A percentile compares a stretch with the other conserved stretches of the same genome.
Conservation (phyloP, 1,140 invertebrate species). For the Heliconius nattereri region DNA sequence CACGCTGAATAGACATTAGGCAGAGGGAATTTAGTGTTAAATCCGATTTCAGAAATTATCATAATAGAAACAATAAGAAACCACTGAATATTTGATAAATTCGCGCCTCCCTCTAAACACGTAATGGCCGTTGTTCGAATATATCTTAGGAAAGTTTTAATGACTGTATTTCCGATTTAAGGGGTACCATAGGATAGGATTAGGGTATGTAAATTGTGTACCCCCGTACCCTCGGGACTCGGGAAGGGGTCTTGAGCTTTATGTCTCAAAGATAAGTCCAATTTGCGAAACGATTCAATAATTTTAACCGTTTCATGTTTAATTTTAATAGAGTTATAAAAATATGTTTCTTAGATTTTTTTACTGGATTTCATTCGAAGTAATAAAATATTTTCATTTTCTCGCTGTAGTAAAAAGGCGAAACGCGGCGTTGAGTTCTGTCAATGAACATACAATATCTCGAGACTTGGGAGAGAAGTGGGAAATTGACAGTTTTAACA, state of each 20-base stretch:
- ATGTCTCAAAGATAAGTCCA: conserved; percentile 1
- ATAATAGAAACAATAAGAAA: conserved; percentile 8
- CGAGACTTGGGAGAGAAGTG: too few relatives aligned
- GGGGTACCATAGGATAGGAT: background rate
- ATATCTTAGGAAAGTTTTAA: conserved; percentile 16
- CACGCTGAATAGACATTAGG: too few relatives aligned
- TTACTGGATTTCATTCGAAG: background rate
- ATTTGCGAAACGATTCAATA: conserved; percentile 1
- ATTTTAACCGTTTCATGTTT: background rate
- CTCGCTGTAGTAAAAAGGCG: background rate
- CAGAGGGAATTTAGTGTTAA: too few relatives aligned
- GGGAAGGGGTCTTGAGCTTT: conserved; percentile 1
- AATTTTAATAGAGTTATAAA: background rate
- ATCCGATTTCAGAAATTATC: background rate
- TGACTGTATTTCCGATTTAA: conserved; percentile 13
- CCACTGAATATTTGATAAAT: background rate
- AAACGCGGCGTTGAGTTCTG: background rate
- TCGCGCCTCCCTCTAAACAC: background rate
- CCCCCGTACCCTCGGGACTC: background rate
- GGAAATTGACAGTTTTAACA: too few relatives aligned
- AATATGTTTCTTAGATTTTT: background rate
- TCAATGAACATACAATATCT: too few relatives aligned
- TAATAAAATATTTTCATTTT: too few relatives aligned
- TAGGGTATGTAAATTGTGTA: conserved; percentile 19
- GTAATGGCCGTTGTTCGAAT: conserved; percentile 12